Conservation (phyloP, 2,113 vertebrate genomes). For the Grallaria varia region DNA sequence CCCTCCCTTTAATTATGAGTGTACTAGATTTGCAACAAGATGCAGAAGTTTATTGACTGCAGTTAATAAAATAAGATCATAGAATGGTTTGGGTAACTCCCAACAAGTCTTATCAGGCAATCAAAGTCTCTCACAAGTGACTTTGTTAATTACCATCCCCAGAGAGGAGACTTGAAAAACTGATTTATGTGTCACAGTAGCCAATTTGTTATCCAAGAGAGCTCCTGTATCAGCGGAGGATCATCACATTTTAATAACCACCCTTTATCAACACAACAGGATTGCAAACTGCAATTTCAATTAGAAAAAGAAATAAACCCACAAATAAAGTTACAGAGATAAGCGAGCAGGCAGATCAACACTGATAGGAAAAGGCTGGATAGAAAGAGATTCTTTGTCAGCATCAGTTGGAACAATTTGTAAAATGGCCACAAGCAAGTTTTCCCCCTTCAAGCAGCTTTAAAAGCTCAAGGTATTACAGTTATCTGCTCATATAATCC, state of each 20-base stretch:
- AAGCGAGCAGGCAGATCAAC: constrained; percentile 17
- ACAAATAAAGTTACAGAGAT: constrained; percentile 7
- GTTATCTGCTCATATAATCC: neutral
- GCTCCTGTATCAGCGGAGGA: neutral
- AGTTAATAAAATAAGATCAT: neutral
- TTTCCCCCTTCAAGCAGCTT: neutral
- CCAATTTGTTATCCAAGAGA: constrained; percentile 29
- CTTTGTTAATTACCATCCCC: constrained; percentile 40
- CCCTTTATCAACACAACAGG: neutral
- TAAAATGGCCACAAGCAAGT: constrained; percentile 8
- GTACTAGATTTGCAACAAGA: neutral
- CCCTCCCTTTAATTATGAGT: neutral
- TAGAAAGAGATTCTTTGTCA: constrained; percentile 35
- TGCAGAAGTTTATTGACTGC: neutral
- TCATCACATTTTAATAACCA: constrained; percentile 33
- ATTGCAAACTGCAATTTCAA: constrained; percentile 30
- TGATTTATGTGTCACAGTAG: constrained; percentile 35
- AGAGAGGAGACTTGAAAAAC: constrained; percentile 11
- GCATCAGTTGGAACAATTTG: neutral
- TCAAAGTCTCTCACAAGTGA: neutral
- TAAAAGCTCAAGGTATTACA: neutral
- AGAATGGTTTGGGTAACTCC: neutral
- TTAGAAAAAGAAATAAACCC: constrained; percentile 22
- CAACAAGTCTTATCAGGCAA: constrained; percentile 34
- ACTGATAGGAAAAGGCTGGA: neutral